Evolutionary conservation across 2,888 invertebrate genomes (phyloP).

Genomic region (Andrena dorsata): DNA sequence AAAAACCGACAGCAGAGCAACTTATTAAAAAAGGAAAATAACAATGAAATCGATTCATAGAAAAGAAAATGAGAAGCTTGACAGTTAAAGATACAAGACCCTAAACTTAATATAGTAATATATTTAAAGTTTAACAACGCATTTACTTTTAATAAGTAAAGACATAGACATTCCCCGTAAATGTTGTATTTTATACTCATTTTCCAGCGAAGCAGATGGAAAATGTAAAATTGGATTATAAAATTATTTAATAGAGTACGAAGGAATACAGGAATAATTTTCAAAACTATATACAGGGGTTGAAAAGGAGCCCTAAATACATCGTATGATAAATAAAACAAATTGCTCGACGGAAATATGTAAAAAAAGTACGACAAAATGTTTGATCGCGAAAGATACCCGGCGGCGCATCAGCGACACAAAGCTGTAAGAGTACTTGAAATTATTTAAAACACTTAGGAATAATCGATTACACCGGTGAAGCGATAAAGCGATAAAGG

Average conservation of each 20-base stretch:
- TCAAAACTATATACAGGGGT: not conserved
- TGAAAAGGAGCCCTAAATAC: not conserved
- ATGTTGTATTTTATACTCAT: conserved; percentile 6
- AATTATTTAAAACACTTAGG: not conserved
- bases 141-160: conserved; percentile 26
- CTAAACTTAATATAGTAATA: conserved; percentile 36
- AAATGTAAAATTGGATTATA: not conserved
- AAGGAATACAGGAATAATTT: not conserved
- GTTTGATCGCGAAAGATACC: not conserved
- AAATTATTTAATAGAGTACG: not conserved
- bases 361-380: not conserved
- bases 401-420: not conserved
- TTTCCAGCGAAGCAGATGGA: not conserved
- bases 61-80: not conserved
- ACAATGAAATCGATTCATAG: not conserved
- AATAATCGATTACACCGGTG: conserved; percentile 6
- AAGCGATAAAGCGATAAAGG: not conserved
- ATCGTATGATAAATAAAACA: no score
- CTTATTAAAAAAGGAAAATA: conserved; percentile 3
- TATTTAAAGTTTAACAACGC: conserved; percentile 39
- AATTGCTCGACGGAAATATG: not conserved
- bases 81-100: not conserved
- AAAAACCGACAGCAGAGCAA: not conserved
- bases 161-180: conserved; percentile 6
- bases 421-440: not conserved